Conservation (phyloP, 1,140 invertebrate genomes). For the Lepeophtheirus salmonis region DNA sequence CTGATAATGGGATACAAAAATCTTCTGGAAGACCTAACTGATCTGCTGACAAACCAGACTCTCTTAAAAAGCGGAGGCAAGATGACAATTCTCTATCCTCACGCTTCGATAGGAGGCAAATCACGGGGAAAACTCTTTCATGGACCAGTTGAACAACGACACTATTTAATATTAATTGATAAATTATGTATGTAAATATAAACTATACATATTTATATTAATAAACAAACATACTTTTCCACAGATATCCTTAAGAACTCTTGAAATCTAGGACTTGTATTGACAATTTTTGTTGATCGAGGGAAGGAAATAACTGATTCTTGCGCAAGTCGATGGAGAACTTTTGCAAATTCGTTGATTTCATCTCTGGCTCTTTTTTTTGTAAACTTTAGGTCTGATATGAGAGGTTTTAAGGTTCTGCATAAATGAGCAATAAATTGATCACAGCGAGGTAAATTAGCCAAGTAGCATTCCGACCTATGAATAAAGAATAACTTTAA, state of each 20-base stretch:
- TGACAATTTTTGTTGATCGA: slow-evolving; percentile 1
- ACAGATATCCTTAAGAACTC: slow-evolving; percentile 1
- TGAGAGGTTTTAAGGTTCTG: slow-evolving; percentile 4
- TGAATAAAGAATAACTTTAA: background rate
- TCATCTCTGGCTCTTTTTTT: background rate
- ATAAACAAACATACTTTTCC: background rate
- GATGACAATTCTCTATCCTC: slow-evolving; percentile 7
- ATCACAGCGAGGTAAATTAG: slow-evolving; percentile 9
- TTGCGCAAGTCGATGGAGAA: slow-evolving; percentile 11
- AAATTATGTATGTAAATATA: background rate
- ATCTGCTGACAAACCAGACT: background rate
- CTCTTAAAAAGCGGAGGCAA: background rate
- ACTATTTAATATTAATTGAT: background rate
- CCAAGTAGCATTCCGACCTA: slow-evolving; percentile 13
- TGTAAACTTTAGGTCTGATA: background rate
- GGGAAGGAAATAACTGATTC: slow-evolving; percentile 14
- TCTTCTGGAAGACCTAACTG: slow-evolving; percentile 12
- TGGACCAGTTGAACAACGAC: slow-evolving; percentile 7
- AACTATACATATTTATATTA: background rate
- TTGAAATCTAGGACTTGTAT: slow-evolving; percentile 11
- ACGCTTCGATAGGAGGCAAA: slow-evolving; percentile 2
- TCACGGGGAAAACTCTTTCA: slow-evolving; percentile 10
- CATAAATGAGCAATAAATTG: slow-evolving; percentile 9
- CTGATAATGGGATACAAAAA: slow-evolving; percentile 13
- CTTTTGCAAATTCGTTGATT: slow-evolving; percentile 3